These are phyloP conservation scores for Scomberomorus guttatus DNA, from an alignment of 2,797 vertebrate genomes.

Conservation along the genomic window DNA sequence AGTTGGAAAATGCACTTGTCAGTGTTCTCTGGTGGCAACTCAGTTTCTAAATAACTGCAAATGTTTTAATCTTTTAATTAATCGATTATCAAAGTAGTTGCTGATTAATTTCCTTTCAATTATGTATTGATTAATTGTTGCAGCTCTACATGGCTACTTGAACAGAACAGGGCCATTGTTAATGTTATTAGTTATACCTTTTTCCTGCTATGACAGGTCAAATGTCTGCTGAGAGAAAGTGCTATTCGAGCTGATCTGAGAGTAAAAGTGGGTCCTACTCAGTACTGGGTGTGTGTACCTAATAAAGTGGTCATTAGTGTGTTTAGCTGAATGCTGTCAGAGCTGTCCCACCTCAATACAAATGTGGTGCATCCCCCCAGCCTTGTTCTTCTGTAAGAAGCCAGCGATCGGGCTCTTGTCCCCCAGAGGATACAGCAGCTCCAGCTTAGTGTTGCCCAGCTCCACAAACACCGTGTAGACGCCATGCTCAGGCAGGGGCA, in stretches of 20 bases:
- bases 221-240: background rate
- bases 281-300: background rate
- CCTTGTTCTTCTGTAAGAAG: constrained; percentile 94
- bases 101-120: no score
- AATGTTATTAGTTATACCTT: no score
- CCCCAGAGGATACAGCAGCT: constrained; percentile 95
- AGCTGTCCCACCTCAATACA: constrained; percentile 92
- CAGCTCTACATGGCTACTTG: no score
- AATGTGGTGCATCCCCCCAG: constrained; percentile 97
- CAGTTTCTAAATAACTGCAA: no score
- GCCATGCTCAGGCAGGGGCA: constrained; percentile 93
- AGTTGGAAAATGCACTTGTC: background rate
- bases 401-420: constrained; percentile 92
- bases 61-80: no score
- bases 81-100: no score
- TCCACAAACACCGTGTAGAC: constrained; percentile 96
- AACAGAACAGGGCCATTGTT: no score
- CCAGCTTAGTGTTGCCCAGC: constrained; percentile 96
- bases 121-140: no score
- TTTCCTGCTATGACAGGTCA: no score
- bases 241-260: background rate
- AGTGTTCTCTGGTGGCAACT: constrained; percentile 13
- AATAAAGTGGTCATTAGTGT: background rate
- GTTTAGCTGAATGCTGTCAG: background rate
- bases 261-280: background rate